These are phyloP conservation scores for Chrysotoxum bicinctum DNA, from an alignment of 2,888 invertebrate genomes.

Conservation along the genomic window DNA sequence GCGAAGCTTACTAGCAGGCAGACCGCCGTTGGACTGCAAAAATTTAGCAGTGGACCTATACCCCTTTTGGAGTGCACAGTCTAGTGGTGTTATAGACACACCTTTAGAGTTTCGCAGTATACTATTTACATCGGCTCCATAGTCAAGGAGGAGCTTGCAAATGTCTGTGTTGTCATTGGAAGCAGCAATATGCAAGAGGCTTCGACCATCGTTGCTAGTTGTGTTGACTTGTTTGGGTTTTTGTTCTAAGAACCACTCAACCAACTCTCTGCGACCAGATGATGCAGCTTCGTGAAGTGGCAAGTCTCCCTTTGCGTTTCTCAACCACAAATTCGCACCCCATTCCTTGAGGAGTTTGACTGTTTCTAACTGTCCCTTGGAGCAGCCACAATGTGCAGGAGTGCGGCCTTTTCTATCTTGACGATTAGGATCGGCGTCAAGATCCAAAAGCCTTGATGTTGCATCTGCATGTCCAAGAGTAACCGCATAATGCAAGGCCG, in stretches of 20 bases:
- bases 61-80: constrained; percentile 93
- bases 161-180: constrained; percentile 96
- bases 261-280: constrained; percentile 93
- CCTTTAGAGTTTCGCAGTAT: constrained; percentile 92
- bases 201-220: constrained; percentile 95
- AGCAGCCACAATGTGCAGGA: constrained; percentile 96
- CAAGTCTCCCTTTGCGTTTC: constrained; percentile 96
- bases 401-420: constrained; percentile 96
- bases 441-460: constrained; percentile 92
- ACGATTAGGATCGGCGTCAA: constrained; percentile 94
- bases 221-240: constrained; percentile 92
- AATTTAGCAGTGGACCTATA: constrained; percentile 96
- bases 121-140: constrained; percentile 92
- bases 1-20: constrained; percentile 88
- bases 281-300: constrained; percentile 98
- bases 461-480: constrained; percentile 97
- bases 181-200: constrained; percentile 96
- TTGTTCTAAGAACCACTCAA: constrained; percentile 93
- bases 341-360: constrained; percentile 87
- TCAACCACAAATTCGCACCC: constrained; percentile 94
- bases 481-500: constrained; percentile 97
- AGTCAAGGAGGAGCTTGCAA: constrained; percentile 92
- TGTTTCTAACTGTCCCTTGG: constrained; percentile 96
- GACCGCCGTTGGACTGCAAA: constrained; percentile 93
- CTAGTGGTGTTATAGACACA: constrained; percentile 93